These are phyloP conservation scores for Rambutsinella grinnellia DNA, from an alignment of 2,888 invertebrate species.

Conservation along the genomic window DNA sequence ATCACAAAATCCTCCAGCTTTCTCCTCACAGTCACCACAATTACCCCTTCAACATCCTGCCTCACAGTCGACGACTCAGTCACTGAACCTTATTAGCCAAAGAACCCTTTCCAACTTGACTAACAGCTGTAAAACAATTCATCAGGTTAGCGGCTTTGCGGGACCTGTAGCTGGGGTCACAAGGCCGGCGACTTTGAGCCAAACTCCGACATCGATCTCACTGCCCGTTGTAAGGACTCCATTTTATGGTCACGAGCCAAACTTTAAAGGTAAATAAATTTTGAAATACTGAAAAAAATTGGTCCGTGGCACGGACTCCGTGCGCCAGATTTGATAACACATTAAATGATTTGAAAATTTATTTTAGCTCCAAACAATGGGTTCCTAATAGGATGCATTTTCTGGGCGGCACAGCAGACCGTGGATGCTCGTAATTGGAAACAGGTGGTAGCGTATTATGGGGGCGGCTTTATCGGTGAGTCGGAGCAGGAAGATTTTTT, in stretches of 20 bases:
- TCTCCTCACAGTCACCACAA: constrained; percentile 58
- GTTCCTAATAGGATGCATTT: constrained; percentile 93
- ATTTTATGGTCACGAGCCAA: constrained; percentile 94
- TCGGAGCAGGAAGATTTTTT: constrained; percentile 85
- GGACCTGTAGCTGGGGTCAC: constrained; percentile 27
- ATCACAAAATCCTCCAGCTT: constrained; percentile 56
- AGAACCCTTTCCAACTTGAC: constrained; percentile 73
- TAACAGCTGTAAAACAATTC: constrained; percentile 68
- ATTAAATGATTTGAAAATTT: constrained; percentile 5
- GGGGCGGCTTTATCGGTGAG: too few species aligned
- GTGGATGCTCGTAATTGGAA: constrained; percentile 73
- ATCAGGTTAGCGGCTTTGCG: constrained; percentile 53
- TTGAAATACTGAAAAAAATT: background rate
- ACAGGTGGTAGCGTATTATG: constrained; percentile 82
- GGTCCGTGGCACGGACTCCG: background rate
- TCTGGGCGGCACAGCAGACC: constrained; percentile 72
- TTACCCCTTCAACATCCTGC: constrained; percentile 53
- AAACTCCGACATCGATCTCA: constrained; percentile 63
- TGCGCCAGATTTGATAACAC: too few species aligned
- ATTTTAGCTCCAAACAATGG: constrained; percentile 82
- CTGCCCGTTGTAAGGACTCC: constrained; percentile 72
- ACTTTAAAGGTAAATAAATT: constrained; percentile 77
- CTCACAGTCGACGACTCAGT: constrained; percentile 47
- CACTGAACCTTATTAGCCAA: constrained; percentile 64
- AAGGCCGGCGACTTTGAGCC: constrained; percentile 59